A percentile compares a stretch with the other conserved stretches of the same genome.
Evolutionary conservation across 2,797 vertebrate genomes (phyloP).

Genomic region (Hypotaenidia okinawae): DNA sequence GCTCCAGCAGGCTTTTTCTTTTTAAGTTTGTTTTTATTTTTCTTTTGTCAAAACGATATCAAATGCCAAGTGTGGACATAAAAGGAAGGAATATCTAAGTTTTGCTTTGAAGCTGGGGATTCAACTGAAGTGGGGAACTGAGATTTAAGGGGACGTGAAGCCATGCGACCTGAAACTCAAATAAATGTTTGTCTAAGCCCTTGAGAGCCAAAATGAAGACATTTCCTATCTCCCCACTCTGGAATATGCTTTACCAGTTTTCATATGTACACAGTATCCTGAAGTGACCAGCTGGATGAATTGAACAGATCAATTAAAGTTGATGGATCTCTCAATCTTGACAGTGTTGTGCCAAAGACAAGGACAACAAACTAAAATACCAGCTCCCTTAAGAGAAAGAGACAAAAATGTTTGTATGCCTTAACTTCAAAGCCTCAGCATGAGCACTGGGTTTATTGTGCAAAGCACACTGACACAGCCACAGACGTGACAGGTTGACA

Average conservation of each 20-base stretch:
- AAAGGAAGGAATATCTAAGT: constrained; percentile 38
- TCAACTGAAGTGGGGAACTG: constrained; percentile 4
- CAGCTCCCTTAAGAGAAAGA: neutral
- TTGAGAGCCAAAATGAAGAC: neutral
- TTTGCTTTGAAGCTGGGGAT: constrained; percentile 50
- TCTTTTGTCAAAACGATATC: constrained; percentile 33
- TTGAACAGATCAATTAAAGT: neutral
- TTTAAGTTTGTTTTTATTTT: constrained; percentile 52
- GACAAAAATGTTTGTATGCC: constrained; percentile 37
- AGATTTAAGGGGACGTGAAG: constrained; percentile 40
- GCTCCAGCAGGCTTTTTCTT: constrained; percentile 34
- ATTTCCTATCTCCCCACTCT: neutral
- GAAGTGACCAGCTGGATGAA: neutral
- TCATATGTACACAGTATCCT: neutral
- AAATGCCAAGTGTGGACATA: constrained; percentile 53
- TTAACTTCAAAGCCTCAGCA: constrained; percentile 56
- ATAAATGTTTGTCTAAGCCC: constrained; percentile 49
- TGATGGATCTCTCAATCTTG: constrained; percentile 17
- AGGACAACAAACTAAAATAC: neutral
- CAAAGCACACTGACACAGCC: constrained; percentile 32
- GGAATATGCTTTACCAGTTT: neutral
- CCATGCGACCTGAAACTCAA: constrained; percentile 2
- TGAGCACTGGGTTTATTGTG: constrained; percentile 12
- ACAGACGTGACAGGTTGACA: constrained; percentile 52
- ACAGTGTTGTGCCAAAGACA: neutral